Conservation (phyloP, 1,140 invertebrate genomes). For the Varroa destructor region DNA sequence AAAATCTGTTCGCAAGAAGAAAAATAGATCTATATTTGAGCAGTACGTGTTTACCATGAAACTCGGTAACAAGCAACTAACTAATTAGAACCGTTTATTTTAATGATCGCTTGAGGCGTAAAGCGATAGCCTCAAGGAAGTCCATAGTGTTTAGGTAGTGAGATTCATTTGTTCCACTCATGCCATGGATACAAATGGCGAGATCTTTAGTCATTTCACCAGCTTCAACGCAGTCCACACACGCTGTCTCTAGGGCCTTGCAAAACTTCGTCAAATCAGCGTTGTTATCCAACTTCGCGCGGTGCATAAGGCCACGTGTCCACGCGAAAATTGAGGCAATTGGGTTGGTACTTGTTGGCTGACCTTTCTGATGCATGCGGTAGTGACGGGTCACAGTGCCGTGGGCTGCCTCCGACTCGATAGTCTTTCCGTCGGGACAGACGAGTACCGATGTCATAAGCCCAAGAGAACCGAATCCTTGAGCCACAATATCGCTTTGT, state of each 20-base stretch:
- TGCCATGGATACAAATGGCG: conserved; percentile 69
- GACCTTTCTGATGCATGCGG: conserved; percentile 59
- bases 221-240: conserved; percentile 67
- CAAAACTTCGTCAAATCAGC: conserved; percentile 52
- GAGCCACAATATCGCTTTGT: conserved; percentile 71
- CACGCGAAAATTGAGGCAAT: conserved; percentile 85
- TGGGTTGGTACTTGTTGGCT: conserved; percentile 73
- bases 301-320: conserved; percentile 66
- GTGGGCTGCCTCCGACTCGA: conserved; percentile 80
- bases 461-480: conserved; percentile 63
- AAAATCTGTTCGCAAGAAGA: too few species aligned
- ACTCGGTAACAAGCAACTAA: too few species aligned
- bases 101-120: conserved; percentile 49
- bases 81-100: neutral
- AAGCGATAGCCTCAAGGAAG: conserved; percentile 64
- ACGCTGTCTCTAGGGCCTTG: conserved; percentile 52
- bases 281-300: conserved; percentile 66
- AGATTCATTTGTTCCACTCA: conserved; percentile 52
- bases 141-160: conserved; percentile 74
- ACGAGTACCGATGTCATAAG: conserved; percentile 84
- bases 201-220: conserved; percentile 86
- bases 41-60: too few species aligned
- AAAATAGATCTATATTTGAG: too few species aligned
- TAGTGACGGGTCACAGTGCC: conserved; percentile 82
- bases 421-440: conserved; percentile 76